phyloP scores from a whole-genome alignment of 2,113 vertebrate genomes.

The Pardalotus punctatus region DNA sequence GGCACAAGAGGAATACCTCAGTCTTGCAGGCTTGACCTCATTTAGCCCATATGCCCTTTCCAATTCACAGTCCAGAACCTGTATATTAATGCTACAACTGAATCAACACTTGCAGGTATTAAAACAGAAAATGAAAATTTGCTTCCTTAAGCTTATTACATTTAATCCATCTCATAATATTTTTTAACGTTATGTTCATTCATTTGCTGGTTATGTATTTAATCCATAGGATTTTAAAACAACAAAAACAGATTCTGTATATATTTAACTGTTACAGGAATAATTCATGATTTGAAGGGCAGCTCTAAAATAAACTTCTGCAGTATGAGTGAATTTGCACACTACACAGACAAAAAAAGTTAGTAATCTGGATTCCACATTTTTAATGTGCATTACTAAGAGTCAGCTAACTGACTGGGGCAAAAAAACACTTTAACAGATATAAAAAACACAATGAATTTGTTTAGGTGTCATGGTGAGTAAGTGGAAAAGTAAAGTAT shows the following conservation, averaged over 20 bases:
- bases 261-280: background rate
- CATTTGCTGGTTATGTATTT: background rate
- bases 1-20: background rate
- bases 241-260: background rate
- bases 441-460: background rate
- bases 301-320: background rate
- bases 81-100: background rate
- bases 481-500: background rate
- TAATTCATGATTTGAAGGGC: background rate
- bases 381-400: background rate
- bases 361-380: background rate
- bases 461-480: background rate
- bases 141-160: background rate
- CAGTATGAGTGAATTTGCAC: background rate
- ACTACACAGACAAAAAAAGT: background rate
- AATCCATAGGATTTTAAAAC: background rate
- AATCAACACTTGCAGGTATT: background rate
- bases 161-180: background rate
- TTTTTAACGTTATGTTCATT: background rate
- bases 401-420: background rate
- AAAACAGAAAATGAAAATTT: background rate
- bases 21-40: background rate
- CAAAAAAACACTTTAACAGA: background rate
- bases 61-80: background rate
- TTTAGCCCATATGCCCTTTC: background rate